Conservation (phyloP, 2,888 invertebrate genomes). For the Cosmia trapezina region DNA sequence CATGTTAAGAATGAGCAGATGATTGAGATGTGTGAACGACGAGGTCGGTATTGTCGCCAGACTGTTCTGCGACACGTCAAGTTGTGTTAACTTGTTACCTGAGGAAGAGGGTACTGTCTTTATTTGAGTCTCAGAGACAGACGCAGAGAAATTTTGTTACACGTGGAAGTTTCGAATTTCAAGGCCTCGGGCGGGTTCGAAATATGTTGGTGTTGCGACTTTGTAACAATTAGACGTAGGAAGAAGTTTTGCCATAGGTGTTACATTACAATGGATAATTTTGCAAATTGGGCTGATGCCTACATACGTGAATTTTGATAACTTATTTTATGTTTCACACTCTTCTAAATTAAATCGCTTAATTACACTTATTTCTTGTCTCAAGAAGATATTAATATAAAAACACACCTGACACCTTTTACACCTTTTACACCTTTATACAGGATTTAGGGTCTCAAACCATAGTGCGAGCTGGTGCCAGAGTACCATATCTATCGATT, state of each 20-base stretch:
- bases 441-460: no score
- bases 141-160: constrained; percentile 9
- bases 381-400: background rate
- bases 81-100: constrained; percentile 96
- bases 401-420: no score
- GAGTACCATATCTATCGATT: no score
- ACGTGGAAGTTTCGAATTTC: constrained; percentile 29
- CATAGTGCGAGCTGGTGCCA: no score
- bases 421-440: no score
- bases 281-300: constrained; percentile 14
- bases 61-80: constrained; percentile 97
- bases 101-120: constrained; percentile 55
- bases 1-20: constrained; percentile 96
- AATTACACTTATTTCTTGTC: background rate
- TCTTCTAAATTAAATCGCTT: background rate
- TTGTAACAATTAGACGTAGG: constrained; percentile 3
- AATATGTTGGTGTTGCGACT: background rate
- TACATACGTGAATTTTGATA: constrained; percentile 13
- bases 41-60: constrained; percentile 94
- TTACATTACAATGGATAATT: constrained; percentile 16
- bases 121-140: constrained; percentile 22
- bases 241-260: constrained; percentile 26
- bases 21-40: constrained; percentile 95
- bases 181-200: background rate
- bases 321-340: background rate